These are phyloP conservation scores for Crenichthys baileyi DNA, from an alignment of 2,797 vertebrate genomes.

Conservation along the genomic window DNA sequence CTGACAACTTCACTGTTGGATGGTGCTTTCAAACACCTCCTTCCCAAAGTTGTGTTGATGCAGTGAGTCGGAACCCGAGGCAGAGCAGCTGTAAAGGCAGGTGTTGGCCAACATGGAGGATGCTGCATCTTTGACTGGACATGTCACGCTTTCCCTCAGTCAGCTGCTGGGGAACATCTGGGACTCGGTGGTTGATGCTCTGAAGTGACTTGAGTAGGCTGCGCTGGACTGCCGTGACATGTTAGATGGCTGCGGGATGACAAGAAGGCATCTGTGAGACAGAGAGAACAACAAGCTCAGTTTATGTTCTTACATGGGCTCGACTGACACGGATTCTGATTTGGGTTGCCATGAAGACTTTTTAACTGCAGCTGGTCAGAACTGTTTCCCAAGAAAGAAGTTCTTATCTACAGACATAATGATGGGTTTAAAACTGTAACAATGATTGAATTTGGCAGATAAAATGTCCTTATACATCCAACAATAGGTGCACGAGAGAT, in stretches of 20 bases:
- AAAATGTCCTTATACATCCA: neutral
- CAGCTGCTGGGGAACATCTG: conserved; percentile 76
- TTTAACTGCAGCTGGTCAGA: conserved; percentile 27
- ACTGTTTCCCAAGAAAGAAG: neutral
- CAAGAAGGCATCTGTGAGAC: conserved; percentile 68
- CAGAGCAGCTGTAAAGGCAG: conserved; percentile 72
- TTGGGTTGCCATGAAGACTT: conserved; percentile 21
- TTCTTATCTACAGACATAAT: neutral
- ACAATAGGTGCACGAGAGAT: neutral
- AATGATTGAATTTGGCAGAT: neutral
- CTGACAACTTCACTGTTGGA: conserved; percentile 56
- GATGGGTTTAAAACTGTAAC: neutral
- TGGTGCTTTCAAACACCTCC: conserved; percentile 43
- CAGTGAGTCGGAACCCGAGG: conserved; percentile 64
- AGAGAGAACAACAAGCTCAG: conserved; percentile 36
- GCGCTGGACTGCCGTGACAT: conserved; percentile 41
- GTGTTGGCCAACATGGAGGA: conserved; percentile 68
- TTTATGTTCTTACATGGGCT: conserved; percentile 32
- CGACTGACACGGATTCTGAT: conserved; percentile 13
- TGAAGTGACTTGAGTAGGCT: conserved; percentile 52
- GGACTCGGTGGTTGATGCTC: conserved; percentile 51
- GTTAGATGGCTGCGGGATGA: conserved; percentile 53
- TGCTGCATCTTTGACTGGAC: conserved; percentile 71
- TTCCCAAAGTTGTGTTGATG: conserved; percentile 27
- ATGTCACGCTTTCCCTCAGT: conserved; percentile 51